Evolutionary conservation across 2,797 vertebrate species (phyloP).

Genomic region (Pangasius macronema): DNA sequence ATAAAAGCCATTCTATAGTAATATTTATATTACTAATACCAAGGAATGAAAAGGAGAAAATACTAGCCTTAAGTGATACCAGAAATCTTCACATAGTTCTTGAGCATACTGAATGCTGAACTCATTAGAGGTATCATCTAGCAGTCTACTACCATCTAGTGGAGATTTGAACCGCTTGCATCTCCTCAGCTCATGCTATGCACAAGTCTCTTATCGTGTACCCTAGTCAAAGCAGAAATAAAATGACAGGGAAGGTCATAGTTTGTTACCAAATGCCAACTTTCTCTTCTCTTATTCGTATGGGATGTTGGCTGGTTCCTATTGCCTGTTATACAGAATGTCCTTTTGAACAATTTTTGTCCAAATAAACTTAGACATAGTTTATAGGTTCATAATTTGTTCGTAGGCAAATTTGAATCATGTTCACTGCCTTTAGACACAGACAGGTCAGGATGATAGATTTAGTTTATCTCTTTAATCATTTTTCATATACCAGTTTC

Average conservation of each 20-base stretch:
- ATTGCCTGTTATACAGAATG: neutral
- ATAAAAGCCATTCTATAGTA: neutral
- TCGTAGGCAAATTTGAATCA: neutral
- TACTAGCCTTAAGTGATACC: neutral
- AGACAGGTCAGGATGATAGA: neutral
- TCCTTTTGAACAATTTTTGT: neutral
- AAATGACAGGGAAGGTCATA: conserved; percentile 34
- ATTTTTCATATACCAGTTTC: conserved; percentile 5
- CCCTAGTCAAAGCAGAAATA: conserved; percentile 7
- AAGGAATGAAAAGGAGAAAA: neutral
- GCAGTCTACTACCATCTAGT: conserved; percentile 61
- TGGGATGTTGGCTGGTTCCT: conserved; percentile 48
- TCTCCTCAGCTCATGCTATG: neutral
- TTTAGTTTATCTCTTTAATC: neutral
- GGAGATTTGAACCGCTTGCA: conserved; percentile 39
- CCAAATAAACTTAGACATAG: neutral
- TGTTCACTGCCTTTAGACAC: neutral
- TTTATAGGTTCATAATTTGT: no score
- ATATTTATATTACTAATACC: neutral
- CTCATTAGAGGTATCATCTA: neutral
- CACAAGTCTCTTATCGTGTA: conserved; percentile 6
- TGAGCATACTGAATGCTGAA: neutral
- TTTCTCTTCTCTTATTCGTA: conserved; percentile 25
- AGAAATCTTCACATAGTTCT: neutral
- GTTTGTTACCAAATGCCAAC: conserved; percentile 39